Conservation (phyloP, 2,888 invertebrate species). For the Drosophila pullipes region DNA sequence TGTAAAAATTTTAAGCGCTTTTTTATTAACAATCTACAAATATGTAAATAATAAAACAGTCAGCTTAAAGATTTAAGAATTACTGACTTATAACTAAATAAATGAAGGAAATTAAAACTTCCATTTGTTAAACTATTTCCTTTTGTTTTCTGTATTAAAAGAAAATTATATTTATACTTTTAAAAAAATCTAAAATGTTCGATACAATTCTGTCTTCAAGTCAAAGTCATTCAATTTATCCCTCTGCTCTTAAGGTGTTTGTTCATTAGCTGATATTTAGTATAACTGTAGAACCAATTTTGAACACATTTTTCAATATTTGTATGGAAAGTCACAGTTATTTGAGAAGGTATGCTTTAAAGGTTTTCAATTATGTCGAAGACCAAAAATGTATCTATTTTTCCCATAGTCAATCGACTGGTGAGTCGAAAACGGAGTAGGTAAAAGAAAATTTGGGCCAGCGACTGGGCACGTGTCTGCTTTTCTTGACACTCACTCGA, state of each 20-base stretch:
- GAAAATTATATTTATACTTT: background rate
- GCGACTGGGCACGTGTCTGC: conserved; percentile 51
- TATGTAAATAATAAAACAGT: background rate
- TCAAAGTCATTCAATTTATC: background rate
- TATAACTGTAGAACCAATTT: background rate
- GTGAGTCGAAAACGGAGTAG: background rate
- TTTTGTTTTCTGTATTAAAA: background rate
- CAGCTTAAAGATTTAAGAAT: background rate
- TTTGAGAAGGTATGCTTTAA: background rate
- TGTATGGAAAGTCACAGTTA: background rate
- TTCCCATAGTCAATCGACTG: conserved; percentile 12
- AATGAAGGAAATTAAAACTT: background rate
- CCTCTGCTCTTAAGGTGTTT: background rate
- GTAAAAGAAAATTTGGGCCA: conserved; percentile 21
- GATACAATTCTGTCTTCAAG: background rate
- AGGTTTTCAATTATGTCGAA: background rate
- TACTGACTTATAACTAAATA: background rate
- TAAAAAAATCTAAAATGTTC: background rate
- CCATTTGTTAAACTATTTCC: background rate
- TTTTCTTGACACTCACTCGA: conserved; percentile 73
- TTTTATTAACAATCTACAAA: background rate
- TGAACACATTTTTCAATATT: background rate
- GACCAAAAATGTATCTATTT: background rate
- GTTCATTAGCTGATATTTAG: background rate
- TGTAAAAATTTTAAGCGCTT: background rate